Conservation (phyloP, 2,888 invertebrate species). For the Nymphalis c-album region DNA sequence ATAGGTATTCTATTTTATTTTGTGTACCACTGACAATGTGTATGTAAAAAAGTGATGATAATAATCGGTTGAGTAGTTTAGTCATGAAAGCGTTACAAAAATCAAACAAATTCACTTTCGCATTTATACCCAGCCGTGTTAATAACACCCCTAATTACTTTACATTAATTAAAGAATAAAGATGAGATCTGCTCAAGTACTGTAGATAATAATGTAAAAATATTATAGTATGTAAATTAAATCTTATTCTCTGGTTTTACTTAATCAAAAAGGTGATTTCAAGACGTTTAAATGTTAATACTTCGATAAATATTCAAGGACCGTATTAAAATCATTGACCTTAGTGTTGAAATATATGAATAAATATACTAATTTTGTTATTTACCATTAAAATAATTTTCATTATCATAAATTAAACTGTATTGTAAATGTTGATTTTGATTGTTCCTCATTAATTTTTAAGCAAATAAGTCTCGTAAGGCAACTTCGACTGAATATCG, state of each 20-base stretch:
- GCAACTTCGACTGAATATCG: neutral
- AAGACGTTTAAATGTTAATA: neutral
- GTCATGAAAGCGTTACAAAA: too few species aligned
- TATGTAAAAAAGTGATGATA: too few species aligned
- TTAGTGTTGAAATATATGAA: neutral
- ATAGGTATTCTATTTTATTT: too few species aligned
- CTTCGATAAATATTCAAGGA: neutral
- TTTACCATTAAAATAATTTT: neutral
- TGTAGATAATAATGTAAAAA: too few species aligned
- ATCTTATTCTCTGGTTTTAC: neutral
- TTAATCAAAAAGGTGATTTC: neutral
- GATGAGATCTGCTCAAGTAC: too few species aligned
- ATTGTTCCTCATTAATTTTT: neutral
- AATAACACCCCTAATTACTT: too few species aligned
- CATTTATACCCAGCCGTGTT: too few species aligned
- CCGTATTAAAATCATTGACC: neutral
- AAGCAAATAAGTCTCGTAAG: too few species aligned
- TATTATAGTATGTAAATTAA: constrained; percentile 4
- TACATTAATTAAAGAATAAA: too few species aligned
- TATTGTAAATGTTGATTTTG: neutral
- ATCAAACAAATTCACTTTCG: too few species aligned
- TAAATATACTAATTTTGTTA: neutral
- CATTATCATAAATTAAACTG: constrained; percentile 4
- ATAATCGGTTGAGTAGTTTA: too few species aligned
- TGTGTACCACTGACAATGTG: too few species aligned